A percentile compares a stretch with the other conserved stretches of the same genome.
phyloP scores from a whole-genome alignment of 2,797 vertebrate genomes.

The Paguma larvata region DNA sequence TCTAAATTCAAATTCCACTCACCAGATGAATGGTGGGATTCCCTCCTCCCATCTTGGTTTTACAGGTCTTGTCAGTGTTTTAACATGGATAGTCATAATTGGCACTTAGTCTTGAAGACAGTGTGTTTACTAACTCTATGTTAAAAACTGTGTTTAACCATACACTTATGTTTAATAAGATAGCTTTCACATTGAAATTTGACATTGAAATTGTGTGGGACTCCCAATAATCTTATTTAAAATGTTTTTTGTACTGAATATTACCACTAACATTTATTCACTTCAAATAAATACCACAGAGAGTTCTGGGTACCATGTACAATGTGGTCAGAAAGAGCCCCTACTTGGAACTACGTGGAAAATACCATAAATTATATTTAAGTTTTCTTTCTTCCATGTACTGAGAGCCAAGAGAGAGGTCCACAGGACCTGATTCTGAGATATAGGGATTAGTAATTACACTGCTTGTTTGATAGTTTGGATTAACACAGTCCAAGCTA shows the following conservation, averaged over 20 bases:
- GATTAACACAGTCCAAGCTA: background rate
- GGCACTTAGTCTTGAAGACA: constrained; percentile 13
- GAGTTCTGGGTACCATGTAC: background rate
- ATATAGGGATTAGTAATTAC: background rate
- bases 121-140: background rate
- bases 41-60: background rate
- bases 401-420: background rate
- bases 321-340: background rate
- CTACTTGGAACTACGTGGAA: background rate
- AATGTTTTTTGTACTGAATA: constrained; percentile 28
- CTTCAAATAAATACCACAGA: constrained; percentile 18
- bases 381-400: background rate
- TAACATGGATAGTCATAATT: background rate
- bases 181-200: constrained; percentile 17
- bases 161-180: constrained; percentile 44
- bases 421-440: background rate
- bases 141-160: background rate
- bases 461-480: constrained; percentile 18
- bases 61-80: constrained; percentile 17
- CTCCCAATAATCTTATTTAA: constrained; percentile 59
- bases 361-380: constrained; percentile 4
- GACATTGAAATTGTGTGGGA: constrained; percentile 47
- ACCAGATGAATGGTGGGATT: background rate
- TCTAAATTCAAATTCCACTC: background rate
- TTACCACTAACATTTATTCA: constrained; percentile 23